Percentiles rank a stretch among this genome's conserved stretches.
These are phyloP conservation scores for Nerophis ophidion DNA, from an alignment of 2,113 vertebrate genomes.

Conservation along the genomic window DNA sequence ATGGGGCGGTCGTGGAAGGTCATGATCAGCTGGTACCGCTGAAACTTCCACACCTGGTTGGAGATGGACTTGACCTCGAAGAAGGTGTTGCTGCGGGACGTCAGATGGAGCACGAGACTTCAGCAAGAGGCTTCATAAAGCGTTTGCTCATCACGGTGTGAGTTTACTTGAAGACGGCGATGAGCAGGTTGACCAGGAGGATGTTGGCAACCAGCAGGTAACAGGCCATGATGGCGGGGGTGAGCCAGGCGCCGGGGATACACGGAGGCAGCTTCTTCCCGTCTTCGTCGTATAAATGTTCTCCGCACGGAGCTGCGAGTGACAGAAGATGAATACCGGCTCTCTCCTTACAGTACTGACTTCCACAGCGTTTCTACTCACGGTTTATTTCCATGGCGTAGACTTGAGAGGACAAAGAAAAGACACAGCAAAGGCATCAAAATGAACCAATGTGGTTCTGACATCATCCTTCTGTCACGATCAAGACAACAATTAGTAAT, in stretches of 20 bases:
- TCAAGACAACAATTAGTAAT: conserved; percentile 32
- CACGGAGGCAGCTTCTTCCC: conserved; percentile 94
- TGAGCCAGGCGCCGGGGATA: conserved; percentile 96
- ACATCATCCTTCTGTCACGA: conserved; percentile 43
- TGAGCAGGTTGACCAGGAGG: conserved; percentile 93
- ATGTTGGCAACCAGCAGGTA: conserved; percentile 97
- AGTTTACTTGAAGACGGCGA: conserved; percentile 95
- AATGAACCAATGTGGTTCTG: conserved; percentile 15
- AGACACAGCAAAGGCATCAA: conserved; percentile 53
- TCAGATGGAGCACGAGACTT: conserved; percentile 4
- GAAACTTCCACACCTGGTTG: conserved; percentile 99
- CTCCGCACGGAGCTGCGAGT: conserved; percentile 88
- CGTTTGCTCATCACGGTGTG: not conserved
- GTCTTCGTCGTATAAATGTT: conserved; percentile 93
- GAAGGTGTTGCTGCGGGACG: conserved; percentile 87
- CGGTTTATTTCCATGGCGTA: conserved; percentile 99
- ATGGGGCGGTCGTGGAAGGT: conserved; percentile 95
- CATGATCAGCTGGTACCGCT: conserved; percentile 97
- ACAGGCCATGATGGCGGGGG: conserved; percentile 96
- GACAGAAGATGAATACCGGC: conserved; percentile 3
- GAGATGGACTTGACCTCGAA: conserved; percentile 98
- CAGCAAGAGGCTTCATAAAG: not conserved
- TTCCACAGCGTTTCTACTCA: conserved; percentile 72
- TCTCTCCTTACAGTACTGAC: not conserved
- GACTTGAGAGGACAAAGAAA: conserved; percentile 70